These are phyloP conservation scores for Australoheros facetus DNA, from an alignment of 2,797 vertebrate species.

Conservation along the genomic window DNA sequence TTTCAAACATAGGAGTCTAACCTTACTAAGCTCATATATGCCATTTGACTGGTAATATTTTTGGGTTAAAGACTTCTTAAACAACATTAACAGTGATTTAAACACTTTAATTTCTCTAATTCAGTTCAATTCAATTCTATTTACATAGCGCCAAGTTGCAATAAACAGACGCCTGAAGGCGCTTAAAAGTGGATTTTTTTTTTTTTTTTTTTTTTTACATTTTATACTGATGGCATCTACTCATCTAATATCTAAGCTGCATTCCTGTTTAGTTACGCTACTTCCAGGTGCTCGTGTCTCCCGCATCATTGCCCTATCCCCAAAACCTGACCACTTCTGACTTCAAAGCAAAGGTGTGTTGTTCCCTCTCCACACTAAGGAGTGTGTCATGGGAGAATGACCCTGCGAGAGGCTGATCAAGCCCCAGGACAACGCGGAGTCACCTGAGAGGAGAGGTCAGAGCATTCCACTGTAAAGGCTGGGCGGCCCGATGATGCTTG, in stretches of 20 bases:
- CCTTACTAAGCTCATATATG: background rate
- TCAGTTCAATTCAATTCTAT: no score
- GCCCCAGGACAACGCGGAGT: conserved; percentile 59
- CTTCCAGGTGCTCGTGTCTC: conserved; percentile 68
- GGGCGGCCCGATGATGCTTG: background rate
- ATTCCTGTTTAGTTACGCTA: conserved; percentile 61
- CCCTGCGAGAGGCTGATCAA: conserved; percentile 34
- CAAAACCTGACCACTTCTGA: conserved; percentile 54
- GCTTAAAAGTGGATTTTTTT: background rate
- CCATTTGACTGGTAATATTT: background rate
- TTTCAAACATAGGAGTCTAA: no score
- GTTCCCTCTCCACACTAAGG: conserved; percentile 46
- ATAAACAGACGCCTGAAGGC: no score
- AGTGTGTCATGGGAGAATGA: conserved; percentile 75
- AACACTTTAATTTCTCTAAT: background rate
- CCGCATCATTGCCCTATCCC: conserved; percentile 49
- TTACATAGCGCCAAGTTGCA: no score
- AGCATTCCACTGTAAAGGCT: conserved; percentile 51
- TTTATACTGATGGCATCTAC: background rate
- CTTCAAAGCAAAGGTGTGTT: conserved; percentile 72
- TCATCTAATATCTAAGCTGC: conserved; percentile 1
- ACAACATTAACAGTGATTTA: background rate
- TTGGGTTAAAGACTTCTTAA: background rate
- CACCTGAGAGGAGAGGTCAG: conserved; percentile 66
- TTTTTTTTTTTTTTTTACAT: background rate